Percentiles rank a stretch among this genome's conserved stretches.
Evolutionary conservation across 2,797 vertebrate species (phyloP).

Genomic region (Pseudochirops corinnae): DNA sequence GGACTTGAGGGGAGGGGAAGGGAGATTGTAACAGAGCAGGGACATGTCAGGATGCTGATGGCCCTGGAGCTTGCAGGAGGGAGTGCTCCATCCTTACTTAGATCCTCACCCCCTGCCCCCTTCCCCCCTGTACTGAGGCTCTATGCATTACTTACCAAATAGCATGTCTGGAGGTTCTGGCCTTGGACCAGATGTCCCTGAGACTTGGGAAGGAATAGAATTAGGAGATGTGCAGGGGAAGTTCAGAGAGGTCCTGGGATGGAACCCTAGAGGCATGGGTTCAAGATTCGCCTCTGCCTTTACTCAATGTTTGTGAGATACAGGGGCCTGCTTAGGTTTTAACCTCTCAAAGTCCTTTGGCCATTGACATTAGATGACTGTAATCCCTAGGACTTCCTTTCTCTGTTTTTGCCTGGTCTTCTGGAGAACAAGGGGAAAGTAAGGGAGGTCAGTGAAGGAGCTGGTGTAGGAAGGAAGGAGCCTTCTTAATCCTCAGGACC

Average conservation of each 20-base stretch:
- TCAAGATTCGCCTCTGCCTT: neutral
- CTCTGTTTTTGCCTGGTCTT: neutral
- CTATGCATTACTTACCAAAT: neutral
- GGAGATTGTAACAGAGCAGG: neutral
- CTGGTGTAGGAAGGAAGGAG: neutral
- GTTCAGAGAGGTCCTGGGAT: neutral
- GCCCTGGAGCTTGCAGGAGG: neutral
- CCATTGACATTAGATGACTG: neutral
- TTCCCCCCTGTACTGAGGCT: neutral
- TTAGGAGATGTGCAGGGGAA: neutral
- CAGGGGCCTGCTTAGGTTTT: neutral
- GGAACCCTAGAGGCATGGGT: neutral
- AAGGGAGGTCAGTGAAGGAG: neutral
- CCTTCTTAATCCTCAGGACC: neutral
- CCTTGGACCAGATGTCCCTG: neutral
- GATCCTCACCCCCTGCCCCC: neutral
- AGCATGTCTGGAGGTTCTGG: neutral
- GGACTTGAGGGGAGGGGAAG: neutral
- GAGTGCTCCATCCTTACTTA: neutral
- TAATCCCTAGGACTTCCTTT: neutral
- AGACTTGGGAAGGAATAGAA: neutral
- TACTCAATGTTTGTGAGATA: neutral
- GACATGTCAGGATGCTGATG: neutral
- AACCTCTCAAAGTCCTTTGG: neutral
- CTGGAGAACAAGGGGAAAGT: neutral